Percentiles rank a stretch among this genome's conserved stretches.
Conservation (phyloP, 2,113 vertebrate genomes). For the Pao palembangensis region DNA sequence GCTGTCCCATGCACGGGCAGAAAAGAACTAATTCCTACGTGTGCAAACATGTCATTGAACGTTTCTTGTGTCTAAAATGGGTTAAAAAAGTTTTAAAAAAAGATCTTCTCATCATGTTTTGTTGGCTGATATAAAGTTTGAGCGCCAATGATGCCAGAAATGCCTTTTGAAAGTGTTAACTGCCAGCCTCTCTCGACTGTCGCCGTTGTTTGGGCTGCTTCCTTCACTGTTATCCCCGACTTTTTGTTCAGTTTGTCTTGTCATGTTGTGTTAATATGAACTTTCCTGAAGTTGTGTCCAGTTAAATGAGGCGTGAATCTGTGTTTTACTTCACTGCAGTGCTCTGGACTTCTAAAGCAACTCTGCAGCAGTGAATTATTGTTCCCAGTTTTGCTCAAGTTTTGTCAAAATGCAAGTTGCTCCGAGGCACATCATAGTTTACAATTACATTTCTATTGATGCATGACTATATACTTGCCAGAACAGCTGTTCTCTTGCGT, state of each 20-base stretch:
- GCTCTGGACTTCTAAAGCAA: background rate
- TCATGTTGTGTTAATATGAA: constrained; percentile 7
- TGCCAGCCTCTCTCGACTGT: background rate
- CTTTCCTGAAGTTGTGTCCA: background rate
- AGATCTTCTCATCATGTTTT: too few relatives aligned
- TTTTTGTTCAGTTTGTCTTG: constrained; percentile 9
- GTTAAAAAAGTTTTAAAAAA: background rate
- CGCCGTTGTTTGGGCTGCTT: background rate
- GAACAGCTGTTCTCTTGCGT: constrained; percentile 8
- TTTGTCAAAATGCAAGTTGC: constrained; percentile 5
- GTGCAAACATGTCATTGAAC: constrained; percentile 21
- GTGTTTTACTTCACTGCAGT: background rate
- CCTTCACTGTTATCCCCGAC: constrained; percentile 3
- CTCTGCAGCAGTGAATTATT: background rate
- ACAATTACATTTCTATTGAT: constrained; percentile 25
- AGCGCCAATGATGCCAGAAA: constrained; percentile 44
- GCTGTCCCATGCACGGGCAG: constrained; percentile 22
- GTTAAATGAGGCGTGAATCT: background rate
- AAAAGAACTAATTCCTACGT: constrained; percentile 30
- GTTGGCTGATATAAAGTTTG: background rate
- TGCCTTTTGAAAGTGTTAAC: constrained; percentile 48
- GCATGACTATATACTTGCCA: constrained; percentile 32
- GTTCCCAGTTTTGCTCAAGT: background rate
- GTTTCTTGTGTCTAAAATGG: constrained; percentile 1
- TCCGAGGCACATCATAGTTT: constrained; percentile 15